Base-by-base conservation (phyloP, 2,113 vertebrate genomes). In the Ochotona curzoniae region DNA sequence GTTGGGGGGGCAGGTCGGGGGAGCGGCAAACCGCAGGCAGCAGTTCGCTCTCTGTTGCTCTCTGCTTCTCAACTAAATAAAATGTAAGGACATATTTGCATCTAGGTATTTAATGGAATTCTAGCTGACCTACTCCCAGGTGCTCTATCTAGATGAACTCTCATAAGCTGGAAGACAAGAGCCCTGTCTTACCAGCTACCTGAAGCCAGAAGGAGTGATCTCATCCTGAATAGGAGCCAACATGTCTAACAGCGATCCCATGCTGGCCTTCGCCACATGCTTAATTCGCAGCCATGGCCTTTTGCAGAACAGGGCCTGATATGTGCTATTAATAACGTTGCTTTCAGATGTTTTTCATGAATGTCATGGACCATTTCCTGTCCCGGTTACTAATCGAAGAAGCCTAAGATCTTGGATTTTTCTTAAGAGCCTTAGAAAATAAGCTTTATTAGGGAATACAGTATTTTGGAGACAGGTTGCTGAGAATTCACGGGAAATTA, bases 401-500 rank as follows among this genome's bases (percentile, higher is more conserved):
- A 86, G 54, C 9, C 10, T 12, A 89, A 71, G 66, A 61, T 88
- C 35, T 94, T 89, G 75, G 32, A 61, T 70, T 89, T 89, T 82
- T 51, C 61, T 85, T 74, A 44, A 60, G 15, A 84, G 30, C 20
- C 61, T 89, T 75, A 10, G 54, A 81, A 57, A 60, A 92, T 70
- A 83, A 71, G 18, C 61, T 57, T 82, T 57, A 44, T 26, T 44
- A 47, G 70, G 71, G 21, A 74, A 23, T 64, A 35, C 8, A 44
- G 35, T 54, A 12, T 60, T 86, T 94, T 70, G 17, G 84, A 86
- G 64, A 69, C 10, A 21, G 17, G 38, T 44, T 51, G 57, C 20
- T 49, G 38, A 87, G 76, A 51, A 38, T 66, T 32, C 47, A 44
- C 6, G 26, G 14, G 76, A 66, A 78, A 71, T 47, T 25, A 21